phyloP scores from a whole-genome alignment of 1,140 invertebrate genomes.

The Bombus confusus region DNA sequence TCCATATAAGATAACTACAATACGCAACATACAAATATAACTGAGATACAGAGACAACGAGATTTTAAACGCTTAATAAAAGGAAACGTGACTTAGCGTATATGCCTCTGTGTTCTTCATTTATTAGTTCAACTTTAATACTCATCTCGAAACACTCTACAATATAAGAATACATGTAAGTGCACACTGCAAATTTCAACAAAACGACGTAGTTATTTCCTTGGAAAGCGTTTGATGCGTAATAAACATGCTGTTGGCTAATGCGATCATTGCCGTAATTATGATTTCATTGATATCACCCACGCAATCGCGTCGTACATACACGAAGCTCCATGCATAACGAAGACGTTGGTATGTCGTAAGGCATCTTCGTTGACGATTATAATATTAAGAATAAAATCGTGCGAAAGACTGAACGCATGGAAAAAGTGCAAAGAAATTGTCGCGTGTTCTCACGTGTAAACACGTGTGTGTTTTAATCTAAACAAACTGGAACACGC shows the following conservation, averaged over 20 bases:
- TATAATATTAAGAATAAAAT: background rate
- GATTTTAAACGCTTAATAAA: too few species aligned
- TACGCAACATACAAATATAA: too few species aligned
- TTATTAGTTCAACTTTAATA: background rate
- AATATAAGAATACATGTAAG: background rate
- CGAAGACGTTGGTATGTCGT: too few species aligned
- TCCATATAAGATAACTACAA: too few species aligned
- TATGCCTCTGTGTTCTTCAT: background rate
- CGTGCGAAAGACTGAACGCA: background rate
- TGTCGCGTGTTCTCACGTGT: background rate
- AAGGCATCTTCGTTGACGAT: background rate
- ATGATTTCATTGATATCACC: slow-evolving; percentile 10
- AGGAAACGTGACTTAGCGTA: too few species aligned
- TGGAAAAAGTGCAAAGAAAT: background rate
- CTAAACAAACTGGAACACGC: background rate
- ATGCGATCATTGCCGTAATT: slow-evolving; percentile 4
- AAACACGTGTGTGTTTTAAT: background rate
- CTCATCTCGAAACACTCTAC: background rate
- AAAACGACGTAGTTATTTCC: background rate
- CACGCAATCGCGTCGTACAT: background rate
- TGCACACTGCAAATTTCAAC: background rate
- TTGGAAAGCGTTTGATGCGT: background rate
- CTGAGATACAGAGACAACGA: too few species aligned
- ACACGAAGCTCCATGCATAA: background rate
- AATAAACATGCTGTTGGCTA: background rate